Percentiles rank a stretch among this genome's conserved stretches.
phyloP scores from a whole-genome alignment of 1,140 invertebrate genomes.

The Aplysia californica region DNA sequence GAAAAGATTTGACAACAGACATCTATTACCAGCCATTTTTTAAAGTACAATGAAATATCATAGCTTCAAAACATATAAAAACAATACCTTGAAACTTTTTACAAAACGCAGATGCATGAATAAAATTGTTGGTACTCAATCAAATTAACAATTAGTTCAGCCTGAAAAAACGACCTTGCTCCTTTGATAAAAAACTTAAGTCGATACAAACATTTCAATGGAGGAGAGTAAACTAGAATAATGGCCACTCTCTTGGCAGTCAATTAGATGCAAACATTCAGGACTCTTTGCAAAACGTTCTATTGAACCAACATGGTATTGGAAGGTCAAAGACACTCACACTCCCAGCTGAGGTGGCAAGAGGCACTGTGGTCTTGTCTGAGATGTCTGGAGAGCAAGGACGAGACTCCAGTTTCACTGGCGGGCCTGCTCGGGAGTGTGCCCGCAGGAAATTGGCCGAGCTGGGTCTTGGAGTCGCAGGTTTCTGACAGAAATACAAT shows the following conservation, averaged over 20 bases:
- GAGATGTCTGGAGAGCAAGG: constrained; percentile 52
- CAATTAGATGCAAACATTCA: no score
- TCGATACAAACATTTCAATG: neutral
- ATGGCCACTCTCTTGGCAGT: neutral
- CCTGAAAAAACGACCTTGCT: neutral
- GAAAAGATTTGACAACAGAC: no score
- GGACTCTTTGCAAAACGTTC: no score
- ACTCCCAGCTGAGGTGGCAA: constrained; percentile 49
- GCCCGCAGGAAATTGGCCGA: constrained; percentile 62
- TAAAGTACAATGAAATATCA: no score
- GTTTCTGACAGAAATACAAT: constrained; percentile 51
- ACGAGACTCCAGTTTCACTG: constrained; percentile 51
- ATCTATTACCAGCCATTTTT: no score
- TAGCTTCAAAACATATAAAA: no score
- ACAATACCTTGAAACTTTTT: no score
- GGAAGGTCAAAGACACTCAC: constrained; percentile 35
- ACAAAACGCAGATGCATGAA: no score
- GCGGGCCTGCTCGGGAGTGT: constrained; percentile 63
- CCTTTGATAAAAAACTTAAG: neutral
- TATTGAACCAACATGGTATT: no score
- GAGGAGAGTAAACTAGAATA: neutral
- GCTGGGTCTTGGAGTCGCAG: constrained; percentile 53
- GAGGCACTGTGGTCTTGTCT: constrained; percentile 55
- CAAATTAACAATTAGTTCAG: neutral
- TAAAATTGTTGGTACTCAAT: neutral